phyloP scores from a whole-genome alignment of 92 coral and sea anemone genomes.

The Chrysogorgia sp. region DNA sequence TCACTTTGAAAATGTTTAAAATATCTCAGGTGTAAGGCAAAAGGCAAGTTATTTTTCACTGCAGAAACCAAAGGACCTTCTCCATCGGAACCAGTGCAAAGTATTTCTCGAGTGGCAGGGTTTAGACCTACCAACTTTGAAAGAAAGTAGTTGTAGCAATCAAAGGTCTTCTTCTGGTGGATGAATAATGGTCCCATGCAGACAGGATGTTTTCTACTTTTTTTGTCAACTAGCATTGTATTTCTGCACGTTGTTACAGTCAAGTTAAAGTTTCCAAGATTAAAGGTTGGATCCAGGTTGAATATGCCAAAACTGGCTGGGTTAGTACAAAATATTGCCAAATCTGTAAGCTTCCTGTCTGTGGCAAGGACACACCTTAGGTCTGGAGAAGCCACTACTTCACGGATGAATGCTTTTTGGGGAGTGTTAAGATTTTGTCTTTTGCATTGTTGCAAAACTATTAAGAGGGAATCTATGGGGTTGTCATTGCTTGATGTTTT shows the following conservation, averaged over 20 bases:
- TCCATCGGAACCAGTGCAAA: conserved; percentile 65
- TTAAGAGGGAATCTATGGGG: conserved; percentile 16
- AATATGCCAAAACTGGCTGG: conserved; percentile 16
- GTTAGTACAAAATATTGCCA: conserved; percentile 38
- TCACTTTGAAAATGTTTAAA: conserved; percentile 59
- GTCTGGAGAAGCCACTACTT: conserved; percentile 41
- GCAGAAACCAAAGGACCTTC: too few species aligned
- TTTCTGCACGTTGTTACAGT: conserved; percentile 53
- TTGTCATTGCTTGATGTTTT: conserved; percentile 11
- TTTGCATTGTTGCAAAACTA: conserved; percentile 17
- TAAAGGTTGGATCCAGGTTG: conserved; percentile 49
- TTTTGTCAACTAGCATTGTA: conserved; percentile 36
- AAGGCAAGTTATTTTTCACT: conserved; percentile 56
- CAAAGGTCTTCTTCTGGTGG: conserved; percentile 57
- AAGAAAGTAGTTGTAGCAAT: conserved; percentile 59
- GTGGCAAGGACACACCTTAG: conserved; percentile 35
- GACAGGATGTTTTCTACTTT: conserved; percentile 49
- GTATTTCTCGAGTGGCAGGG: conserved; percentile 43
- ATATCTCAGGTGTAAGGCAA: conserved; percentile 63
- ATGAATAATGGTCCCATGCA: conserved; percentile 64
- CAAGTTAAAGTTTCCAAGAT: conserved; percentile 60
- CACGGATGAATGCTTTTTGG: conserved; percentile 4
- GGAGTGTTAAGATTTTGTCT: background rate
- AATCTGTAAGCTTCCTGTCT: conserved; percentile 39
- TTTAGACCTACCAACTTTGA: conserved; percentile 49